Evolutionary conservation across 2,888 invertebrate genomes (phyloP).

Genomic region (Sisyra terminalis): DNA sequence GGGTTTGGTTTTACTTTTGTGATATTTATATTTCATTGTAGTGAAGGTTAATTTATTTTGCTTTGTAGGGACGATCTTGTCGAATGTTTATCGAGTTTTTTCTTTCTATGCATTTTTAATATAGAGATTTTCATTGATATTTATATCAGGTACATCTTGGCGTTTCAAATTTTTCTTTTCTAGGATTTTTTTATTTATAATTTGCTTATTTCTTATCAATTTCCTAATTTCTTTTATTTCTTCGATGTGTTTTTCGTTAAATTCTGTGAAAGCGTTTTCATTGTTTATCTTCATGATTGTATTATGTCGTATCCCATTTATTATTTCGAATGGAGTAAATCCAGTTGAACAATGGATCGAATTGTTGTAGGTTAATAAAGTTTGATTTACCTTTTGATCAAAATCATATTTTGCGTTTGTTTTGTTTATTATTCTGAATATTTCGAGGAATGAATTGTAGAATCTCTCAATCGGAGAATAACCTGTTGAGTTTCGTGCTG

Average conservation of each 20-base stretch:
- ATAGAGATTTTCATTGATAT: neutral
- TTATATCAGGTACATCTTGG: neutral
- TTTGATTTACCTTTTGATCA: neutral
- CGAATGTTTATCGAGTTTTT: neutral
- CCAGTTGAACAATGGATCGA: neutral
- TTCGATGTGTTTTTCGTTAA: neutral
- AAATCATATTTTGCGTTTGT: neutral
- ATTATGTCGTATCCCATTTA: neutral
- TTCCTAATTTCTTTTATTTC: neutral
- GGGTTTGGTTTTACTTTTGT: neutral
- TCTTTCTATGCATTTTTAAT: neutral
- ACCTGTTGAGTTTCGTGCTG: conserved; percentile 11
- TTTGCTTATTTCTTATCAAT: neutral
- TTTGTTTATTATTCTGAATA: neutral
- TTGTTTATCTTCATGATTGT: neutral
- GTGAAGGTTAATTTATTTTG: neutral
- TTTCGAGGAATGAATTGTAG: conserved; percentile 10
- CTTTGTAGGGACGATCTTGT: neutral
- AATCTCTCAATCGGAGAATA: conserved; percentile 13
- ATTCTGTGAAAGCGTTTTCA: neutral
- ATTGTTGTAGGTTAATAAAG: neutral
- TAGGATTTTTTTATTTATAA: neutral
- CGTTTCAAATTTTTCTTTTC: neutral
- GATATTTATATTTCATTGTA: neutral
- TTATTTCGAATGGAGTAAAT: neutral